Evolutionary conservation across 2,797 vertebrate species (phyloP).

Genomic region (Orientallactaga sibirica): DNA sequence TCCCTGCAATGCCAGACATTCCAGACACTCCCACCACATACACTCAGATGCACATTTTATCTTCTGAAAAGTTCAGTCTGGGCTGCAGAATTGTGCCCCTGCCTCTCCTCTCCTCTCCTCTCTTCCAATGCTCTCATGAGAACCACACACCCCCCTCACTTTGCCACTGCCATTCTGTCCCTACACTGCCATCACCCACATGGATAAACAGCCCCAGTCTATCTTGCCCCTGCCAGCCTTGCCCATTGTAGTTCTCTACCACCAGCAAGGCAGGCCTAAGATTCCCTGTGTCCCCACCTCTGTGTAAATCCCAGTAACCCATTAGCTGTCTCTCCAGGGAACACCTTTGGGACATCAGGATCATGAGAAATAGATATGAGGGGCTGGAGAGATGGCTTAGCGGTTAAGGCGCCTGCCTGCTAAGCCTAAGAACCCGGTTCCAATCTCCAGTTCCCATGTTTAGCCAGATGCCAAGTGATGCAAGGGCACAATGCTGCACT

Average conservation of each 20-base stretch:
- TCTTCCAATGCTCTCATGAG: neutral
- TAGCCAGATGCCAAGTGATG: no score
- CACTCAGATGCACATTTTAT: rapidly evolving
- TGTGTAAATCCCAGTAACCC: neutral
- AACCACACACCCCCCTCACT: rapidly evolving
- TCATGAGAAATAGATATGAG: neutral
- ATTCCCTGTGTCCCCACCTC: neutral
- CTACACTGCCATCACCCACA: neutral
- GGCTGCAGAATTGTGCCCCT: rapidly evolving
- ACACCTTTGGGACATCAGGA: neutral
- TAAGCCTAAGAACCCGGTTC: no score
- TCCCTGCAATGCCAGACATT: neutral
- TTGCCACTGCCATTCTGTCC: neutral
- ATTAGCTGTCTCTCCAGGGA: neutral
- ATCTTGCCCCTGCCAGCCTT: rapidly evolving
- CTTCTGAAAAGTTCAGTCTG: neutral
- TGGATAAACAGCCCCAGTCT: neutral
- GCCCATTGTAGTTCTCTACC: neutral
- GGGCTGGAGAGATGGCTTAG: no score
- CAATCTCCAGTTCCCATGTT: no score
- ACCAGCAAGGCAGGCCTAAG: neutral
- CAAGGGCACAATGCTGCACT: no score
- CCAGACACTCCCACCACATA: neutral
- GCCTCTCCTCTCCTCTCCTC: neutral
- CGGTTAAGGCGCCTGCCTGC: no score